Conservation (phyloP, 2,797 vertebrate genomes). For the Betta splendens region DNA sequence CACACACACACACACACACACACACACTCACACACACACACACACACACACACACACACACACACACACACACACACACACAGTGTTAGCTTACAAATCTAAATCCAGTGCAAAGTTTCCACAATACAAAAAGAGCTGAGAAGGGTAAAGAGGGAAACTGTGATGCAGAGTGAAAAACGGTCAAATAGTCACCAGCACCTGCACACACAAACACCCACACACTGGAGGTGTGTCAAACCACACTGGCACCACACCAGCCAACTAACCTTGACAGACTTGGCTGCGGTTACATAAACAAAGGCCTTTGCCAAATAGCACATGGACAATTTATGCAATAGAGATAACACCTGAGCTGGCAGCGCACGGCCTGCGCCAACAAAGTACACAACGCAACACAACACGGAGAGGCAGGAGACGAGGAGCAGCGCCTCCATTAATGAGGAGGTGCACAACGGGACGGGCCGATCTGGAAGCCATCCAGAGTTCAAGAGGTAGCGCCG, state of each 20-base stretch:
- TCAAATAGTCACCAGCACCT: conserved; percentile 1
- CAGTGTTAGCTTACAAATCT: too few species aligned
- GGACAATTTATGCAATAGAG: conserved; percentile 52
- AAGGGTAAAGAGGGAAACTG: not conserved
- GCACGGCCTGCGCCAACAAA: conserved; percentile 9
- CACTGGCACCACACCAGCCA: conserved; percentile 39
- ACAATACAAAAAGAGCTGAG: too few species aligned
- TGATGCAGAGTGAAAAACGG: conserved; percentile 9
- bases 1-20: too few species aligned
- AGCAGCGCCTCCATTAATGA: conserved; percentile 64
- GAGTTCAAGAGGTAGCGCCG: conserved; percentile 34
- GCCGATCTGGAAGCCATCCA: conserved; percentile 61
- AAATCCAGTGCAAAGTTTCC: too few species aligned
- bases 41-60: too few species aligned
- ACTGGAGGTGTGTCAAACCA: conserved; percentile 40
- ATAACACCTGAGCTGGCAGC: conserved; percentile 47
- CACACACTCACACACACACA: too few species aligned
- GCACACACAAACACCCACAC: not conserved
- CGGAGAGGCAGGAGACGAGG: too few species aligned
- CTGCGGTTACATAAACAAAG: conserved; percentile 18
- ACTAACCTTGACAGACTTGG: conserved; percentile 70
- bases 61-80: too few species aligned
- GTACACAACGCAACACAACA: not conserved
- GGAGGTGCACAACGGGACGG: conserved; percentile 45
- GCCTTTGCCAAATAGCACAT: conserved; percentile 59